Evolutionary conservation across 2,797 vertebrate genomes (phyloP), one percentile per base, ranked within the genome.

Genomic region (Onychomys leucogaster): DNA sequence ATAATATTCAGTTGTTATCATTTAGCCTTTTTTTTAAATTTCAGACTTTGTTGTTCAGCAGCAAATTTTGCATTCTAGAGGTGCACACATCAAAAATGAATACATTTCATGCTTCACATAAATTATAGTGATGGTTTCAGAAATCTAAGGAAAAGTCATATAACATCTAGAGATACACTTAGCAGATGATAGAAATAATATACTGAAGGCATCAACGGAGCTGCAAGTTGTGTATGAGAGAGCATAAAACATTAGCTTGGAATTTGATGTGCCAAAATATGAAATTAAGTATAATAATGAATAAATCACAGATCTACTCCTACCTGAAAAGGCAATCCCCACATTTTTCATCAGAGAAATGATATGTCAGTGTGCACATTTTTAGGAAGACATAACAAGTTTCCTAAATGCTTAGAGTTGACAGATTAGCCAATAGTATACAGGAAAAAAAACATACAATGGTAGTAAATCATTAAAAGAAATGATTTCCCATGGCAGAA

Each of bases 251-350:
- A 92, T 91, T 96, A 96, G 55, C 37, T 96, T 94, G 19, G 37
- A 71, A 88, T 91, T 82, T 91, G 29, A 90, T 91, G 41, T 91
- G 67, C 41, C 34, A 94, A 95, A 96, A 71, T 93, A 85, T 43
- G 25, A 96, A 95, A 97, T 95, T 95, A 96, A 95, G 67, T 95
- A 63, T 88, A 97, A 94, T 95, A 97, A 97, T 95, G 55, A 94
- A 94, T 91, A 96, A 94, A 88, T 82, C 59, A 65, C n/a, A 95
- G 63, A 69, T 16, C 2, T 16, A 59, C 86, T 94, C 2, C 12
- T 4, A 63, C 89, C 59, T 93, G 27, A 78, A 78, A 93, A 89
- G 91, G 41, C 23, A 81, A 86, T 71, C 27, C 4, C 37, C 5
- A 49, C 16, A 85, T 94, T 96, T 93, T 93, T 94, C 90, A 29